Percentiles rank a stretch among this genome's conserved stretches.
Evolutionary conservation across 2,797 vertebrate species (phyloP).

Genomic region (Manis pentadactyla): DNA sequence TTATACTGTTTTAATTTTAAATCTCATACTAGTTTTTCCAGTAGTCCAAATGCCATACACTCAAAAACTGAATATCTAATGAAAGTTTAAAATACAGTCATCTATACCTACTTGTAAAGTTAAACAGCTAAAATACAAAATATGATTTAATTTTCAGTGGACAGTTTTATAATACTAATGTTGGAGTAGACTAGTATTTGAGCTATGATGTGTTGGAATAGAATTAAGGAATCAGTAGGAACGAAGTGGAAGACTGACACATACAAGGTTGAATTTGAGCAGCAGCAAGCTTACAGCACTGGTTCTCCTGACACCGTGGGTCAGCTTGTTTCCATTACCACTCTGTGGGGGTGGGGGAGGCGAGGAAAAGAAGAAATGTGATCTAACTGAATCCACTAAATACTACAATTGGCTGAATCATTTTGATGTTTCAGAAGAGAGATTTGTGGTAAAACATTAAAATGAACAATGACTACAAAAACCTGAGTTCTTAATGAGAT

Average conservation of each 20-base stretch:
- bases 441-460: not conserved
- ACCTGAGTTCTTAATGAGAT: slow-evolving; percentile 17
- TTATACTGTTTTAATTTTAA: slow-evolving; percentile 64
- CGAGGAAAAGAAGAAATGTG: not conserved
- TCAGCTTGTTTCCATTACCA: not conserved
- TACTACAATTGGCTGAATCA: not conserved
- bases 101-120: slow-evolving; percentile 36
- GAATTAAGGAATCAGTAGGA: not conserved
- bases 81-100: slow-evolving; percentile 9
- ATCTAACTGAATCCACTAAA: not conserved
- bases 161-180: not conserved
- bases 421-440: not conserved
- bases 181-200: not conserved
- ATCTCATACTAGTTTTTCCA: slow-evolving; percentile 31
- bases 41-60: slow-evolving; percentile 15
- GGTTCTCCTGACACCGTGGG: not conserved
- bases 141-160: slow-evolving; percentile 8
- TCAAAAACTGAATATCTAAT: slow-evolving; percentile 37
- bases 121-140: slow-evolving; percentile 47
- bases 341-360: not conserved
- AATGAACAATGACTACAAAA: not conserved
- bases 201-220: not conserved
- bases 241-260: not conserved
- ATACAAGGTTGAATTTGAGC: not conserved
- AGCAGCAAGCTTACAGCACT: slow-evolving; percentile 16